phyloP scores from a whole-genome alignment of 35 echinoderm and acorn worm genomes.

The Nesometra sesokonis region DNA sequence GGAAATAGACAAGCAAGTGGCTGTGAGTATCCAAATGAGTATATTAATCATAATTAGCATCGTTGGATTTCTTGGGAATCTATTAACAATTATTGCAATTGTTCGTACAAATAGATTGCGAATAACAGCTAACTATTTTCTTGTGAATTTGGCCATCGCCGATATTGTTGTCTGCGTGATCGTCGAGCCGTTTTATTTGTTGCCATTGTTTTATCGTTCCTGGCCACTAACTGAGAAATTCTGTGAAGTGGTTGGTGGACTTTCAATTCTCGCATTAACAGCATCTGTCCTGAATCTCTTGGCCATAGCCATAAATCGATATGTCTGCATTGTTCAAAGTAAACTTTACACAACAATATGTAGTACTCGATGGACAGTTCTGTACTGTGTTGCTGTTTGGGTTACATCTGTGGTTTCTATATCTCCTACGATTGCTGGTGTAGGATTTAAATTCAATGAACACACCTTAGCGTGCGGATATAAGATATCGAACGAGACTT shows the following conservation, averaged over 20 bases:
- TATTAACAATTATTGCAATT: constrained; percentile 18
- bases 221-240: neutral
- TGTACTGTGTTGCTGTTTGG: neutral
- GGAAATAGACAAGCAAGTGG: neutral
- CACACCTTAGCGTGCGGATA: neutral
- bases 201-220: neutral
- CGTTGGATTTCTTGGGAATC: constrained; percentile 17
- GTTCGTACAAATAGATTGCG: constrained; percentile 21
- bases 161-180: constrained; percentile 22
- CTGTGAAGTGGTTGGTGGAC: neutral
- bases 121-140: constrained; percentile 18
- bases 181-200: constrained; percentile 2
- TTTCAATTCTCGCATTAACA: constrained; percentile 9
- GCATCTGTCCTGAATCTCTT: constrained; percentile 13
- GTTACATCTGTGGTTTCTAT: neutral
- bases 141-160: constrained; percentile 31
- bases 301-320: constrained; percentile 25
- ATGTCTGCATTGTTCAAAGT: constrained; percentile 13
- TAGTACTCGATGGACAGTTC: neutral
- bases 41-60: neutral
- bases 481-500: neutral
- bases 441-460: neutral
- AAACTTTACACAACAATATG: constrained; percentile 12
- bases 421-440: neutral
- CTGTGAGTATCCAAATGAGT: neutral